Base-by-base conservation (phyloP, 2,888 invertebrate genomes). In the Pristionchus japonicus region DNA sequence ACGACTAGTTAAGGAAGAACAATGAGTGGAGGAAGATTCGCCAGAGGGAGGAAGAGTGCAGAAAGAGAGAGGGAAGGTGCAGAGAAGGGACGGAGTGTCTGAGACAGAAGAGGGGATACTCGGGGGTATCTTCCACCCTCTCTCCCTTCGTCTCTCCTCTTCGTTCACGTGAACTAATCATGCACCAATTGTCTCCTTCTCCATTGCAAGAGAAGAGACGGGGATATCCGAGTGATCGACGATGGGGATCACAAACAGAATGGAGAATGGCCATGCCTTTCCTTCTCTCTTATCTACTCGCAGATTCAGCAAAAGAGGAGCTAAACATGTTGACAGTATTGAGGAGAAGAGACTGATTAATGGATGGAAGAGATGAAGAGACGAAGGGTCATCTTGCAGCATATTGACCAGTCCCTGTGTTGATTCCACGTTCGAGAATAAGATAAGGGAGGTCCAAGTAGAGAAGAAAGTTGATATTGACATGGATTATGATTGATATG, bases 311-410 rank as follows among this genome's bases (percentile, higher is more conserved):
- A 74, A 74, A 40, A 74, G 20, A 11, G 37, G 37, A 13, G 37
- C 74, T 74, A 74, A 74, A 74, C 74, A 74, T 74, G 74, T 74
- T 74, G 74, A 74, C 74, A 74, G 40, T 74, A 74, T 74, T 37
- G 74, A 15, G 40, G 40, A 31, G 74, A 31, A 40, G 74, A 40
- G 74, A 74, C 9, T 74, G 74, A 40, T 40, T 74, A 40, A 20
- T 74, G 74, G 40, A 23, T 40, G 77, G 27, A 17, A 40, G 77
- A 23, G 40, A 40, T 13, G 43, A 43, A 40, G 77, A 6, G n/a
- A 77, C n/a, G n/a, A 67, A 31, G 64, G 64, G 34, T 27, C 31
- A 67, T 31, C 27, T 67, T 31, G n/a, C 64, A 31, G 64, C 64
- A 67, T 9, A 67, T n/a, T 67, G 15, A 31, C 7, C 31, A 31